Base-by-base conservation (phyloP, 2,797 vertebrate genomes). In the Diceros bicornis region DNA sequence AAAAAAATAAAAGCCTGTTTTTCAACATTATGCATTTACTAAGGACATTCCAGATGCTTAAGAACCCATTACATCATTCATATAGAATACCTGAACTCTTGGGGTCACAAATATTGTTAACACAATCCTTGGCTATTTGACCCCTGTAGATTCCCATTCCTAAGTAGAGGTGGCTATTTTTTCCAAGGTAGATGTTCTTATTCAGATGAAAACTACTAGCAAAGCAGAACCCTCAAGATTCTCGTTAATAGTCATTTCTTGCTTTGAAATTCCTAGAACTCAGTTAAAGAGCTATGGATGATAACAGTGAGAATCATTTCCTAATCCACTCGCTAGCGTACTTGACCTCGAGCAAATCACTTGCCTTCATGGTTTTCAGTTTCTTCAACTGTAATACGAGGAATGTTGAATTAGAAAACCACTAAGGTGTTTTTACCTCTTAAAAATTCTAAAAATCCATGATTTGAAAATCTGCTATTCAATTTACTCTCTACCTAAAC, bases 361-460 rank as follows among this genome's bases (percentile, higher is more conserved):
- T 84, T 69, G 20, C 29, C 10, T 89, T 91, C 25, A 64, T 59
- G 50, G 50, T 52, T 52, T 16, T 74, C 20, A 78, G 37, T 59
- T 79, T 96, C 52, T 81, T 71, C 75, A 84, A 59, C 20, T 27
- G 7, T 34, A 29, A 72, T 78, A 37, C 17, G 4, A 66, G 55
- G 52, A 77, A 77, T 23, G 12, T 32, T 44, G 10, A 55, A 13
- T 88, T 85, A 55, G 37, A 85, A 92, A 91, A 59, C 32, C 47
- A 17, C 12, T 64, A 88, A 47, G 12, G 4, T 27, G 11, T 71
- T 96, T 85, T 62, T 12, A 17, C 4, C 59, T 52, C 25, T 91
- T 82, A 74, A 90, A 85, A 94, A 34, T 29, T 50, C 47, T 69
- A 82, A n/a, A 92, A 89, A 89, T 66, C 16, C 41, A 12, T 62